phyloP scores from a whole-genome alignment of 2,113 vertebrate genomes.

The Odontophorus gujanensis region DNA sequence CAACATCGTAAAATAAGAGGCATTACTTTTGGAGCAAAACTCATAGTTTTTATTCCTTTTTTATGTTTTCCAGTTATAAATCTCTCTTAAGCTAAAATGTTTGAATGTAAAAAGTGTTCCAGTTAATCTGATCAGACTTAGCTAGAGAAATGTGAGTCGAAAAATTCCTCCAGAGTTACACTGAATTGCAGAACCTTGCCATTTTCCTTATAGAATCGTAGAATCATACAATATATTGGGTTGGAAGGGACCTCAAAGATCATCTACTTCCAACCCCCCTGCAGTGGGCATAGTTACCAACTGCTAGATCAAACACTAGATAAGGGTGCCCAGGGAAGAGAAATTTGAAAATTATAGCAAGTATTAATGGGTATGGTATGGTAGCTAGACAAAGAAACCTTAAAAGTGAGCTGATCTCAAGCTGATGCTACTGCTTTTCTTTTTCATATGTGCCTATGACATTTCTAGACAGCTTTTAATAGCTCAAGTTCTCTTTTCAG shows the following conservation, averaged over 20 bases:
- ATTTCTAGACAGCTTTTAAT: no score
- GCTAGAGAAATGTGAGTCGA: background rate
- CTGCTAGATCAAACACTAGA: no score
- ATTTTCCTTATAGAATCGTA: background rate
- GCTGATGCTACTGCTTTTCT: background rate
- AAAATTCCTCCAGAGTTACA: background rate
- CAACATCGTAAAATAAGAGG: no score
- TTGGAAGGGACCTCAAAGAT: no score
- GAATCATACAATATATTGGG: no score
- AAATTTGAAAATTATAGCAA: background rate
- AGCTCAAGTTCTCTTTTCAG: no score
- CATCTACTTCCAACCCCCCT: no score
- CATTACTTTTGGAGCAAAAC: no score
- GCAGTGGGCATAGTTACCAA: no score
- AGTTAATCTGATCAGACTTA: background rate
- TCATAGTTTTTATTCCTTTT: rapidly evolving
- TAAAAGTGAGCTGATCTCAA: background rate
- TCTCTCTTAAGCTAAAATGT: background rate
- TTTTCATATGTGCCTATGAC: no score
- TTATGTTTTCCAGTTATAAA: background rate
- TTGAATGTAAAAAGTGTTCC: background rate
- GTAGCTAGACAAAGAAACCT: background rate
- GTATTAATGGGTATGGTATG: background rate
- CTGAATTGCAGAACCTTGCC: background rate
- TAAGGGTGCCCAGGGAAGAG: background rate